Percentiles rank a stretch among this genome's conserved stretches.
These are phyloP conservation scores for Pygocentrus nattereri DNA, from an alignment of 2,797 vertebrate genomes.

Conservation along the genomic window DNA sequence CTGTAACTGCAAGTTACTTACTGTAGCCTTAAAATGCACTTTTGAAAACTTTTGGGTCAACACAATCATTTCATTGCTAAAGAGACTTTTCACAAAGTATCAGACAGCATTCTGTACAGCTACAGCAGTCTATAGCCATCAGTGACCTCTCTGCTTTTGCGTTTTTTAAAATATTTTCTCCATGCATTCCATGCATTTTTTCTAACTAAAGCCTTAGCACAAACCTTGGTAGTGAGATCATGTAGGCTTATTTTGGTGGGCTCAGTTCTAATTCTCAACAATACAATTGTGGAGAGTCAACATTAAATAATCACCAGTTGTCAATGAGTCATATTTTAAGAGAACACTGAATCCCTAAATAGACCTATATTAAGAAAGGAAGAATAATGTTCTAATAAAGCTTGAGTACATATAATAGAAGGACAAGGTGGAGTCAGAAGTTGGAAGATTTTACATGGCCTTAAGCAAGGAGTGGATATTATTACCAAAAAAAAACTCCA, in stretches of 20 bases:
- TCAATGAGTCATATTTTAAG: neutral
- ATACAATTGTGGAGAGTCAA: too few relatives aligned
- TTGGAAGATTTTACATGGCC: neutral
- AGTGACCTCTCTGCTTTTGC: neutral
- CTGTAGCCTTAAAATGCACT: neutral
- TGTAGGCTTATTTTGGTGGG: neutral
- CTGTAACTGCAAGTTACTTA: too few relatives aligned
- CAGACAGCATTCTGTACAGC: neutral
- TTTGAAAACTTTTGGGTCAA: too few relatives aligned
- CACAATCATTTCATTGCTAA: neutral
- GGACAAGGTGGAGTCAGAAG: neutral
- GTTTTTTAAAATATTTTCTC: neutral
- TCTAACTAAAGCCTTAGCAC: neutral
- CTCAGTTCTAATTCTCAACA: too few relatives aligned
- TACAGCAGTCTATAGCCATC: neutral
- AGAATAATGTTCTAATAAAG: neutral
- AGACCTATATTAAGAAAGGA: neutral
- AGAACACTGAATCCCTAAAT: neutral
- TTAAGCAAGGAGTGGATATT: neutral
- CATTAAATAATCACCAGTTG: too few relatives aligned
- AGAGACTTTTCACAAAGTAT: neutral
- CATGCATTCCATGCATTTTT: neutral
- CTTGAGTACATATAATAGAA: slow-evolving; percentile 1
- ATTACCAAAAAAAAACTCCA: neutral
- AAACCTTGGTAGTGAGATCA: neutral